These are phyloP conservation scores for Limnephilus marmoratus DNA, from an alignment of 2,888 invertebrate genomes.

Conservation along the genomic window DNA sequence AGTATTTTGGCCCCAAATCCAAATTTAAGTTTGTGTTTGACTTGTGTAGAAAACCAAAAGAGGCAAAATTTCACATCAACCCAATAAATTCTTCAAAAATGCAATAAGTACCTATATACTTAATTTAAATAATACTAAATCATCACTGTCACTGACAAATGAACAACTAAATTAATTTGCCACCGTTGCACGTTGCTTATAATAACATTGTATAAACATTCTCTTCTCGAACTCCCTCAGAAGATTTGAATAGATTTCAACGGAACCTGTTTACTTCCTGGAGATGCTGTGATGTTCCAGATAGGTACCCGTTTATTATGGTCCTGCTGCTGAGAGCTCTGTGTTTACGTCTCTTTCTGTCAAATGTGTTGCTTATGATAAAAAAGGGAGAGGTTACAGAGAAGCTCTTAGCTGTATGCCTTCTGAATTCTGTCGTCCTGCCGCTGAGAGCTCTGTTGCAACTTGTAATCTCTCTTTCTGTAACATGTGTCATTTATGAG, in stretches of 20 bases:
- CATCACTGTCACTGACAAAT: neutral
- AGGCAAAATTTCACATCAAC: neutral
- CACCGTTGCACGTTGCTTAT: neutral
- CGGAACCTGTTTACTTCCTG: neutral
- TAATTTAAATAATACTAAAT: neutral
- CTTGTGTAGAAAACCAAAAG: neutral
- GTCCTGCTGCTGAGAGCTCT: neutral
- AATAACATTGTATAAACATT: neutral
- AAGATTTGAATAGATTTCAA: constrained; percentile 2
- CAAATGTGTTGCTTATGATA: neutral
- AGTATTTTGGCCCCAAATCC: too few species aligned
- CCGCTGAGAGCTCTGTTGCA: neutral
- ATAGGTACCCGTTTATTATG: neutral
- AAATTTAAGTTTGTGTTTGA: too few species aligned
- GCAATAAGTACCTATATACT: neutral
- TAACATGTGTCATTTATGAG: neutral
- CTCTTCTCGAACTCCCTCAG: neutral
- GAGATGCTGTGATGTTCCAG: neutral
- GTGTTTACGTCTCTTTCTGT: neutral
- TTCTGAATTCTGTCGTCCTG: neutral
- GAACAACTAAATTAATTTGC: neutral
- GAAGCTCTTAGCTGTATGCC: neutral
- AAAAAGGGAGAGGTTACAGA: neutral
- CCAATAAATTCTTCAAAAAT: neutral
- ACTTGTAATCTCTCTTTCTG: neutral